phyloP scores from a whole-genome alignment of 2,113 vertebrate genomes.

The Anguilla japonica region DNA sequence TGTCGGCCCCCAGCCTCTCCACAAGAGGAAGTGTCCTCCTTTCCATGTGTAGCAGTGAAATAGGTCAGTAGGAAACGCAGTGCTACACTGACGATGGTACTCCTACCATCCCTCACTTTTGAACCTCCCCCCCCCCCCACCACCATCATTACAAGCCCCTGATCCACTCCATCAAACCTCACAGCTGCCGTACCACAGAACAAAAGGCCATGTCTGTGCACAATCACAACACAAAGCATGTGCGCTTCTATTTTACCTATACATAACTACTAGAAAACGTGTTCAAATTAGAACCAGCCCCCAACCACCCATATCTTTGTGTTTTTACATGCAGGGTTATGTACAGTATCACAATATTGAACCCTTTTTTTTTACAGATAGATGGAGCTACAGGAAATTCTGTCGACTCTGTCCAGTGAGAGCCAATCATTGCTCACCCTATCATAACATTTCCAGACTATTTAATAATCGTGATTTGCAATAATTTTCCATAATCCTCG shows the following conservation, averaged over 20 bases:
- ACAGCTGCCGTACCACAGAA: background rate
- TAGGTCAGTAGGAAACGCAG: constrained; percentile 48
- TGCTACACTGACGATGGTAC: background rate
- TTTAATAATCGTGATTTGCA: background rate
- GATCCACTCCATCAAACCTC: background rate
- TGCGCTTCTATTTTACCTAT: background rate
- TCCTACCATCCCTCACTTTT: background rate
- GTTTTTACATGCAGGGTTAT: background rate
- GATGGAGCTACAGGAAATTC: background rate
- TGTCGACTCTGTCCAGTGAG: background rate
- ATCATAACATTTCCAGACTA: background rate
- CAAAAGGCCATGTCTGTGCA: background rate
- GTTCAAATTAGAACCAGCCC: background rate
- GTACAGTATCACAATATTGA: background rate
- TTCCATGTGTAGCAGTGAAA: constrained; percentile 37
- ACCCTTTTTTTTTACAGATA: background rate
- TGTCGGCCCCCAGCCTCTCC: background rate
- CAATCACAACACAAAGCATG: background rate
- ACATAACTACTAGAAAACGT: background rate
- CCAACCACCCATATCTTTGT: background rate
- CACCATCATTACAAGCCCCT: background rate
- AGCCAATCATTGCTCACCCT: background rate
- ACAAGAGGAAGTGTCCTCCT: constrained; percentile 43
- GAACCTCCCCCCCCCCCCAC: background rate
- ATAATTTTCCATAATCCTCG: background rate